These are phyloP conservation scores for Syngnathus acus DNA, from an alignment of 2,797 vertebrate genomes.

Conservation along the genomic window DNA sequence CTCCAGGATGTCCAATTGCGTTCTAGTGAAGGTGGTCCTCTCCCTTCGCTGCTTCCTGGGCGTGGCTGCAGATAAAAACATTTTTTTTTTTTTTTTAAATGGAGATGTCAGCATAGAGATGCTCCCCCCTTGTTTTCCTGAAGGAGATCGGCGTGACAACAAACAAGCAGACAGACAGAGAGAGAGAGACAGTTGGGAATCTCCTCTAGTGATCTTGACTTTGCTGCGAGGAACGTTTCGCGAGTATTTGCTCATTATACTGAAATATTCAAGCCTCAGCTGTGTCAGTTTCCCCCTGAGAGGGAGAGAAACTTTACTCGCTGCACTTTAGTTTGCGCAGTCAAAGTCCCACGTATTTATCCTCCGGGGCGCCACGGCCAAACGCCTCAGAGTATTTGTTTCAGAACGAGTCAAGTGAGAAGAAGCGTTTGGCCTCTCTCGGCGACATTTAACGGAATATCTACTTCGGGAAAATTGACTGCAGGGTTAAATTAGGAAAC, in stretches of 20 bases:
- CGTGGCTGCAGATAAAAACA: slow-evolving; percentile 50
- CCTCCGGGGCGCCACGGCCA: background rate
- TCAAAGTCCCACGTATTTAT: slow-evolving; percentile 1
- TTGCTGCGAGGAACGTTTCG: background rate
- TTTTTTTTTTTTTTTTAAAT: background rate
- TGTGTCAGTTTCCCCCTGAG: slow-evolving; percentile 1
- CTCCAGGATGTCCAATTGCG: slow-evolving; percentile 94
- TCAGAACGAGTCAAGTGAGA: slow-evolving; percentile 12
- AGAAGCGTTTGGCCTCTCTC: background rate
- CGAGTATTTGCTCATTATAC: slow-evolving; percentile 2
- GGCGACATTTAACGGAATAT: slow-evolving; percentile 2
- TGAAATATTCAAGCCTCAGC: background rate
- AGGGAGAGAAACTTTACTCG: slow-evolving; percentile 3
- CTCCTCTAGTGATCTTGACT: slow-evolving; percentile 6
- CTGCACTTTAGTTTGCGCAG: slow-evolving; percentile 8
- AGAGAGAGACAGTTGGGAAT: background rate
- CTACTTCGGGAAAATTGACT: background rate
- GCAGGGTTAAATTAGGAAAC: background rate
- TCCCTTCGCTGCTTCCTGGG: slow-evolving; percentile 91
- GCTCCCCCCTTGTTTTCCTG: background rate
- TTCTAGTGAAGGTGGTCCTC: slow-evolving; percentile 92
- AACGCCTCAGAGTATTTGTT: slow-evolving; percentile 8
- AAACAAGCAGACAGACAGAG: background rate
- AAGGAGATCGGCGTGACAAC: background rate
- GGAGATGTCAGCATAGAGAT: background rate